A percentile compares a stretch with the other conserved stretches of the same genome.
Conservation (phyloP, 1,140 invertebrate genomes). For the Lepidurus apus region DNA sequence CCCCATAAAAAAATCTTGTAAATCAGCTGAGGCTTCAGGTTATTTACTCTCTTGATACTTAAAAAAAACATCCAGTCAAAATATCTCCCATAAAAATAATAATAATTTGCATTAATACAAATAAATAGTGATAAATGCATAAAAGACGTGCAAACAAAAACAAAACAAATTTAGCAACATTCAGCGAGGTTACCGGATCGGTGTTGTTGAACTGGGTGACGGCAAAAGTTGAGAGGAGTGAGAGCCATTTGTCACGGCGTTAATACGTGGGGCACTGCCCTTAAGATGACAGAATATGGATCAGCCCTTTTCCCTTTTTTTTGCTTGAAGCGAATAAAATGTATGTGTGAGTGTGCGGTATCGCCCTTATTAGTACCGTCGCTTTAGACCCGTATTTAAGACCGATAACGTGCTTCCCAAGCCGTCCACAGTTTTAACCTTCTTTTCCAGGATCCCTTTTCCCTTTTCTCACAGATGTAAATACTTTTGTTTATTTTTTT, state of each 20-base stretch:
- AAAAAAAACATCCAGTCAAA: neutral
- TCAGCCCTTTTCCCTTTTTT: neutral
- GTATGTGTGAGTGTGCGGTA: neutral
- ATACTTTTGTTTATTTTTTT: too few species aligned
- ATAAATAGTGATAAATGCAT: too few species aligned
- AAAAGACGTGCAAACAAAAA: neutral
- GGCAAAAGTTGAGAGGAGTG: neutral
- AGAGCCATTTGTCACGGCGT: slow-evolving; percentile 14
- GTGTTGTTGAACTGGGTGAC: slow-evolving; percentile 9
- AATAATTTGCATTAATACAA: too few species aligned
- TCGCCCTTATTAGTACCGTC: slow-evolving; percentile 7
- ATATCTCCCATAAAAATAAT: too few species aligned
- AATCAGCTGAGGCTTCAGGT: neutral
- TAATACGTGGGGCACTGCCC: slow-evolving; percentile 8
- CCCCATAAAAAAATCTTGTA: neutral
- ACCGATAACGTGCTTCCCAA: neutral
- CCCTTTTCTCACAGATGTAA: neutral
- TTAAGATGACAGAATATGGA: slow-evolving; percentile 22
- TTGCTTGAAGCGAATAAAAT: neutral
- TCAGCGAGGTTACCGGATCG: neutral
- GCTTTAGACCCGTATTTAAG: neutral
- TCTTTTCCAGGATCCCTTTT: neutral
- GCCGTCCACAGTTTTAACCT: neutral
- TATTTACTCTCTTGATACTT: neutral
- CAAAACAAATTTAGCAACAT: neutral